Evolutionary conservation across 2,797 vertebrate species (phyloP), one percentile per base, ranked within the genome.

Genomic region (Trachops cirrhosus): DNA sequence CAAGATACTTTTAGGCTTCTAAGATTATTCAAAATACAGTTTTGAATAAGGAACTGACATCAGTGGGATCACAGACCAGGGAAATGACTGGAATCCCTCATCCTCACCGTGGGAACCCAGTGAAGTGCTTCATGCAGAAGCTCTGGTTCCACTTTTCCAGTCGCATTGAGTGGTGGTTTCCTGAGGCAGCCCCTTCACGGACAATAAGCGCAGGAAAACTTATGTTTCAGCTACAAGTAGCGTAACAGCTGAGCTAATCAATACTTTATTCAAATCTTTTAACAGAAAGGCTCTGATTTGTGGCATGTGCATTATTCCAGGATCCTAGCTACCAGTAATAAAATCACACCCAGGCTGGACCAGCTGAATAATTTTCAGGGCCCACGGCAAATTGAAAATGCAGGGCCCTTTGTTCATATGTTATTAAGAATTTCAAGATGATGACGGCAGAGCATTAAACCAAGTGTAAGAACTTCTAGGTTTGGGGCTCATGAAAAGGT

Each of bases 401-500:
- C 0, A 0, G 18, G 71, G 29, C 18, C 5, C 8, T 26, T 83
- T 59, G 32, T 84, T 93, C 44, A 44, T 59, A 91, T 71, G 67
- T 22, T 52, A 22, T 67, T 44, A 73, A 59, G 73, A 34, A 54
- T 74, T 80, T 83, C 15, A n/a, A 9, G 54, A 34, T 3, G 44
- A 48, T 2, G 3, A 44, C 22, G 54, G 34, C 4, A 22, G 77
- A 86, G 7, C 29, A 1, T 6, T 9, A 74, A 68, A 10, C 32
- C 78, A 74, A 24, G 19, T 0, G 6, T 5, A 15, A 67, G 64
- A 44, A 26, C 26, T 29, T 85, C 46, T 64, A 37, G 26, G 4
- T 1, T 8, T 6, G 34, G 44, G 41, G 21, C 19, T 83, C 2
- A 0, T 12, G 70, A 32, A 8, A 6, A 5, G 0, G 1, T 19